These are phyloP conservation scores for Dryas iulia DNA, from an alignment of 1,140 invertebrate genomes.

Conservation along the genomic window DNA sequence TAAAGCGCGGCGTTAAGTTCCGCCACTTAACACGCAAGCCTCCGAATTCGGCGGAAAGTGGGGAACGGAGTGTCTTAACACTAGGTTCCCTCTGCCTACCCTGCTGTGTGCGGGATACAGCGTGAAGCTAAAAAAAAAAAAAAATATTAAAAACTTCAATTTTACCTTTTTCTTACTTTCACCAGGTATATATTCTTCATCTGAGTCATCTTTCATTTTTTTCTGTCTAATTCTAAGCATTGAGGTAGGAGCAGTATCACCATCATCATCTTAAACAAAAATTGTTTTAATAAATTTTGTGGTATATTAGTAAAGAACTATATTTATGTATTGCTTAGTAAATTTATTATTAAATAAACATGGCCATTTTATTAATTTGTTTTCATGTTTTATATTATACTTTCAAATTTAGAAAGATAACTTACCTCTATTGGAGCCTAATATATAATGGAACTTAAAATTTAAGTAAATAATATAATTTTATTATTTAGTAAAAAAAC, in stretches of 20 bases:
- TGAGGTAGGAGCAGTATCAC: background rate
- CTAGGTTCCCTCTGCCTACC: too few relatives aligned
- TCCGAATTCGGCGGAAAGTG: too few relatives aligned
- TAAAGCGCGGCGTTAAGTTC: too few relatives aligned
- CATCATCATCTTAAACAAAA: background rate
- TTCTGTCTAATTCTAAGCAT: background rate
- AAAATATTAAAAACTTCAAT: background rate
- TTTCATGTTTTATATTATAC: too few relatives aligned
- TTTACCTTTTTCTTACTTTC: conserved; percentile 14
- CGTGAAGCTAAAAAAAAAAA: background rate
- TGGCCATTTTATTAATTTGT: background rate
- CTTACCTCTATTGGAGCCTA: too few relatives aligned
- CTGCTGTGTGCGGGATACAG: too few relatives aligned
- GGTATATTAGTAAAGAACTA: background rate
- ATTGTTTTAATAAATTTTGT: background rate
- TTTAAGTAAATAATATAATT: background rate
- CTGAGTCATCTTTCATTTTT: background rate
- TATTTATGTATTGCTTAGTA: background rate
- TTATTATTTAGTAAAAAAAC: background rate
- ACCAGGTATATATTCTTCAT: conserved; percentile 15
- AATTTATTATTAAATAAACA: background rate
- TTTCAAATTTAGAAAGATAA: too few relatives aligned
- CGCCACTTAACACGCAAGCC: too few relatives aligned
- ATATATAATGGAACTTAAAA: too few relatives aligned
- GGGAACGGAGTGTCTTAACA: too few relatives aligned